Conservation (phyloP, 2,888 invertebrate genomes). For the Bembecia ichneumoniformis region DNA sequence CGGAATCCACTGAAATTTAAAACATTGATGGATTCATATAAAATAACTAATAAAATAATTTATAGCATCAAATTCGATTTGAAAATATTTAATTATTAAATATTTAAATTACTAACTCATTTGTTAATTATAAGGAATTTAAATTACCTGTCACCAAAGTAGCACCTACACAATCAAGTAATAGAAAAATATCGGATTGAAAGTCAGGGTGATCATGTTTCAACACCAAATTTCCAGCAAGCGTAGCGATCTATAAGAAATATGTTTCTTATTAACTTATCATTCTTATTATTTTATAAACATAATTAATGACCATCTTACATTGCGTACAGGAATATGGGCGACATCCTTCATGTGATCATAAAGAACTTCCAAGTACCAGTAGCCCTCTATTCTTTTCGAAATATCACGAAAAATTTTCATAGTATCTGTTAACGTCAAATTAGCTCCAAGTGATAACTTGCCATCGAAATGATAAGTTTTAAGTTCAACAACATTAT, state of each 20-base stretch:
- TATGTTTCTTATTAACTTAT: neutral
- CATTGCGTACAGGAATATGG: slow-evolving; percentile 79
- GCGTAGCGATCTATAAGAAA: slow-evolving; percentile 68
- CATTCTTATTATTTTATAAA: neutral
- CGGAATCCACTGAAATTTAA: neutral
- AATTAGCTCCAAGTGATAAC: slow-evolving; percentile 24
- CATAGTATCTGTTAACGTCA: slow-evolving; percentile 64
- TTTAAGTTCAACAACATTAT: slow-evolving; percentile 2
- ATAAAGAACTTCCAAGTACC: slow-evolving; percentile 70
- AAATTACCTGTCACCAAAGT: neutral
- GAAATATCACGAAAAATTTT: slow-evolving; percentile 43
- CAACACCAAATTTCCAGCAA: slow-evolving; percentile 80
- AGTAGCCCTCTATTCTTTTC: slow-evolving; percentile 45
- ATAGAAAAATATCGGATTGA: slow-evolving; percentile 78
- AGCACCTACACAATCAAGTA: slow-evolving; percentile 46
- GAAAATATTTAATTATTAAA: too few species aligned
- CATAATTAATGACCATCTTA: slow-evolving; percentile 36
- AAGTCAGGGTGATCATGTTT: slow-evolving; percentile 78
- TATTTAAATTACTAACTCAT: too few species aligned
- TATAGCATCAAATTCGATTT: too few species aligned
- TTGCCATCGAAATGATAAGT: slow-evolving; percentile 5
- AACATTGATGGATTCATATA: neutral
- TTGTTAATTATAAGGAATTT: too few species aligned
- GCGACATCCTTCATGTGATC: slow-evolving; percentile 78
- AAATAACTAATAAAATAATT: neutral